Conservation (phyloP, 2,113 vertebrate genomes). For the Leptosomus discolor region DNA sequence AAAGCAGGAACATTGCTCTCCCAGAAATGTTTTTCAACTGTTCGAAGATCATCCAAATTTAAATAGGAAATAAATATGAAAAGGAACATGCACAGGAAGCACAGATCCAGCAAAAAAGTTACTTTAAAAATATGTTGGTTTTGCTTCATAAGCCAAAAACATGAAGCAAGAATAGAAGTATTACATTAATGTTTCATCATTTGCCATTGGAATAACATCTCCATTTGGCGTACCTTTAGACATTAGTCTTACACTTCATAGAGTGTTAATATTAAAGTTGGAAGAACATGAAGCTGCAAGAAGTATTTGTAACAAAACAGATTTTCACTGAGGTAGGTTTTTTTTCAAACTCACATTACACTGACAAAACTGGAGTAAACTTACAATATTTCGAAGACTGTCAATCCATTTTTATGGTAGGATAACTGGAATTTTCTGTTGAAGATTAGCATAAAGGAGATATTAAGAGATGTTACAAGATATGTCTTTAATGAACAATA, state of each 20-base stretch:
- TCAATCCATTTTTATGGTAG: not conserved
- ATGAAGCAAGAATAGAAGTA: not conserved
- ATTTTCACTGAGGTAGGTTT: not conserved
- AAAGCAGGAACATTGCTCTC: not conserved
- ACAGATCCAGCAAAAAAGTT: not conserved
- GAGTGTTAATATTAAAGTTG: not conserved
- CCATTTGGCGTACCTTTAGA: not conserved
- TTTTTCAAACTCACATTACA: not conserved
- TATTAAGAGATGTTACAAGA: not conserved
- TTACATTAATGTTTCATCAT: not conserved
- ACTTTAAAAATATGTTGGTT: not conserved
- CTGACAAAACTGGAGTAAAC: not conserved
- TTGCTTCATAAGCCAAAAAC: not conserved
- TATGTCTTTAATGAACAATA: not conserved
- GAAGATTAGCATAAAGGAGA: not conserved
- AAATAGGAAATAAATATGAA: not conserved
- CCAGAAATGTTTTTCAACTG: not conserved
- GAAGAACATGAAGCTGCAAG: not conserved
- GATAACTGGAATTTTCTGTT: not conserved
- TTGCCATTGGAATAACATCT: not conserved
- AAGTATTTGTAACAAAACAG: not conserved
- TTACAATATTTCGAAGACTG: not conserved
- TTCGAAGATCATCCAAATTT: not conserved
- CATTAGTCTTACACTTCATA: not conserved
- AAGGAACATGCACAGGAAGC: not conserved